Percentiles rank a stretch among this genome's conserved stretches.
These are phyloP conservation scores for Psococerastis gibbosa DNA, from an alignment of 2,888 invertebrate species.

Conservation along the genomic window DNA sequence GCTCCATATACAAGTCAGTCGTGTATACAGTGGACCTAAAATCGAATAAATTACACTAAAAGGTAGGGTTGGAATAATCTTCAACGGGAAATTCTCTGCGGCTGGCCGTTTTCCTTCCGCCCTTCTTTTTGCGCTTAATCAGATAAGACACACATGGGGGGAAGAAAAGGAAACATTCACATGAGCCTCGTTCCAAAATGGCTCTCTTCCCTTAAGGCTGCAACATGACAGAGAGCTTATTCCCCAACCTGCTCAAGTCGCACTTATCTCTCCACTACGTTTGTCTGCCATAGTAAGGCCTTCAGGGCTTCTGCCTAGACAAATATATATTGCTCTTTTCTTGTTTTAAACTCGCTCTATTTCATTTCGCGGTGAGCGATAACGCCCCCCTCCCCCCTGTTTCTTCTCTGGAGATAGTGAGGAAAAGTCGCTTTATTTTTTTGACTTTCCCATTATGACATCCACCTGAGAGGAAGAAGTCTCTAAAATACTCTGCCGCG, in stretches of 20 bases:
- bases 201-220: too few species aligned
- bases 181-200: too few species aligned
- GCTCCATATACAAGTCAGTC: too few species aligned
- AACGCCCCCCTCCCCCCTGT: neutral
- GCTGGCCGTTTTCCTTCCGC: too few species aligned
- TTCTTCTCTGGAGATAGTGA: neutral
- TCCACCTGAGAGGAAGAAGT: neutral
- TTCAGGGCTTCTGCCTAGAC: neutral
- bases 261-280: neutral
- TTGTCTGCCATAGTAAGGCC: neutral
- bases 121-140: too few species aligned
- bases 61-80: too few species aligned
- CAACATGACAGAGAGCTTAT: neutral
- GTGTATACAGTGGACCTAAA: too few species aligned
- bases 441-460: neutral
- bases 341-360: neutral
- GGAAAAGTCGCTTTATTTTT: neutral
- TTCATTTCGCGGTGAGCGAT: neutral
- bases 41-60: too few species aligned
- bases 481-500: too few species aligned
- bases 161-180: too few species aligned
- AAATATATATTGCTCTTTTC: neutral
- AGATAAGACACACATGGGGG: too few species aligned
- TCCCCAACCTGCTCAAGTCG: neutral
- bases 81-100: too few species aligned